phyloP scores from a whole-genome alignment of 2,888 invertebrate species.

The Drosophila kanekoi region DNA sequence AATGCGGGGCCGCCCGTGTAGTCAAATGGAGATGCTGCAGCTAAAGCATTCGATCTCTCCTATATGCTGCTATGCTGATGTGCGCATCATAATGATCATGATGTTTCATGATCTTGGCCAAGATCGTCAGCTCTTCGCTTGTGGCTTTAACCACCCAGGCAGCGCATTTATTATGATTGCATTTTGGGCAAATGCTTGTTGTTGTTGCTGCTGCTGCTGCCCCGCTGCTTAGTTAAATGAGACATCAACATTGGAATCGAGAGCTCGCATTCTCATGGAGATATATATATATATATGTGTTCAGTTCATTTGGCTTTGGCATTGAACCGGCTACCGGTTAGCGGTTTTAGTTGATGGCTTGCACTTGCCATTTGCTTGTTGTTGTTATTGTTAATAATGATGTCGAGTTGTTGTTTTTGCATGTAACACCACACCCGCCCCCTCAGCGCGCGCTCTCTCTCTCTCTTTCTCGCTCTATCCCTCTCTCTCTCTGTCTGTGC shows the following conservation, averaged over 20 bases:
- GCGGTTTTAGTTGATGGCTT: constrained; percentile 34
- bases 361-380: constrained; percentile 58
- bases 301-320: constrained; percentile 24
- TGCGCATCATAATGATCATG: constrained; percentile 15
- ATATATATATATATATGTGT: constrained; percentile 10
- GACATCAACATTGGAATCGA: constrained; percentile 63
- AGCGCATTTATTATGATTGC: constrained; percentile 78
- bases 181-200: constrained; percentile 65
- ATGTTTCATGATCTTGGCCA: constrained; percentile 4
- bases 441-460: not conserved
- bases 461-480: not conserved
- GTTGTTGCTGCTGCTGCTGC: constrained; percentile 27
- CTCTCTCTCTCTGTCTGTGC: not conserved
- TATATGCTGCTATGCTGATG: constrained; percentile 48
- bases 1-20: constrained; percentile 64
- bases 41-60: constrained; percentile 12
- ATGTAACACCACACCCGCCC: constrained; percentile 49
- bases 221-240: constrained; percentile 78
- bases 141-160: constrained; percentile 68
- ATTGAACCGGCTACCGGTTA: constrained; percentile 35
- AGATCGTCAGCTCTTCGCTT: constrained; percentile 21
- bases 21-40: constrained; percentile 62
- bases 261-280: not conserved
- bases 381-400: constrained; percentile 77
- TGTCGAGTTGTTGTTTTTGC: constrained; percentile 73